phyloP scores from a whole-genome alignment of 1,140 invertebrate species.

The Drosophila navojoa region DNA sequence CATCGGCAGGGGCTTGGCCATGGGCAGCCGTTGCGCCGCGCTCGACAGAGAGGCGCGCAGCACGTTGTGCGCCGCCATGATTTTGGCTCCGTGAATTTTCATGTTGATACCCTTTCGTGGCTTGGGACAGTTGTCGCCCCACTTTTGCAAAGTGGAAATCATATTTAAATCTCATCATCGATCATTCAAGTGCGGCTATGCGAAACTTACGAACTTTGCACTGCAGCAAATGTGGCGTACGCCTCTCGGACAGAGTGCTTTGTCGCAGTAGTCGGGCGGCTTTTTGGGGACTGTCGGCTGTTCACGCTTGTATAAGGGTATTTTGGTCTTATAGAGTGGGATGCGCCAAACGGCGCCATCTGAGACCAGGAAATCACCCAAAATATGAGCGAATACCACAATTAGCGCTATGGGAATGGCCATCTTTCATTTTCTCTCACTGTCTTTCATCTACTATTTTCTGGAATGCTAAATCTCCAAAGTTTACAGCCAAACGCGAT shows the following conservation, averaged over 20 bases:
- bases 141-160: background rate
- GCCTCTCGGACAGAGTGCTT: background rate
- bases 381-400: background rate
- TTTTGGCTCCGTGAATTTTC: background rate
- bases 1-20: background rate
- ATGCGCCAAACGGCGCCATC: background rate
- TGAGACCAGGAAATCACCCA: background rate
- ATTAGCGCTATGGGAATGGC: background rate
- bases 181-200: background rate
- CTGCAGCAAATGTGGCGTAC: background rate
- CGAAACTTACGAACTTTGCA: background rate
- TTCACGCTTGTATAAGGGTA: background rate
- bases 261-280: background rate
- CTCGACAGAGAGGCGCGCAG: background rate
- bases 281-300: background rate
- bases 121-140: background rate
- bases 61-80: background rate
- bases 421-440: background rate
- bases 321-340: background rate
- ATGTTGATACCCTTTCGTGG: background rate
- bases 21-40: background rate
- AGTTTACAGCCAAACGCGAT: background rate
- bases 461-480: background rate
- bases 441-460: background rate
- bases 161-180: background rate